Evolutionary conservation across 1,140 invertebrate genomes (phyloP), one percentile per base, ranked within the genome.

Genomic region (Drosophila biarmipes): DNA sequence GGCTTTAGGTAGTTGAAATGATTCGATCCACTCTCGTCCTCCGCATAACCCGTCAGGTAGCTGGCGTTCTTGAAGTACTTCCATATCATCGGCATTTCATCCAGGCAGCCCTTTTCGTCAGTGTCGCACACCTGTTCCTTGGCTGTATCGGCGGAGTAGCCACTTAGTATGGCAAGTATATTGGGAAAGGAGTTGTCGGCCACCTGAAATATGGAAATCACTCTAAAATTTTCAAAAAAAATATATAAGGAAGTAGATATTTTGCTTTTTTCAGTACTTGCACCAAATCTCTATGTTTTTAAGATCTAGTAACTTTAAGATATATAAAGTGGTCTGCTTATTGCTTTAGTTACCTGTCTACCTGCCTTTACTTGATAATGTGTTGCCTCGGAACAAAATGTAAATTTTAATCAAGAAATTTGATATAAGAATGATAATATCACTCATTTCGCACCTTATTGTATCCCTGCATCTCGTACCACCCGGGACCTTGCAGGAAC

Each of bases 121-220:
- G 94, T 93, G 53, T 92, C 91, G 72, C 94, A 95, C 62, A 92
- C 84, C 0, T 73, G 31, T 19, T 89, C 55, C 63, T 93, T 91
- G 14, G 93, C 91, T 73, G 92, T 91, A 10, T 80, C 71, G 38
- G 91, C 78, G 86, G 86, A 94, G 51, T 94, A 93, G 1, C 96
- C 96, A 5, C 95, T 95, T 6, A 97, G 91, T 4, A 96, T 91
- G 0, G 96, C 95, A 92, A 97, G 95, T 15, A 97, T 80, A 91
- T 97, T 97, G 1, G 96, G 96, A 82, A 96, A 97, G 0, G 96
- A 97, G 63, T 97, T 96, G 68, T 96, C 96, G 0, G 93, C 96
- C 61, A 94, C 90, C 93, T 94, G 54, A 78, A 92, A 67, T 29
- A 40, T 8, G 42, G 55, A 27, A 4, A 19, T 4, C 6, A 14